These are phyloP conservation scores for Lutjanus campechanus DNA, from an alignment of 2,797 vertebrate genomes.

Conservation along the genomic window DNA sequence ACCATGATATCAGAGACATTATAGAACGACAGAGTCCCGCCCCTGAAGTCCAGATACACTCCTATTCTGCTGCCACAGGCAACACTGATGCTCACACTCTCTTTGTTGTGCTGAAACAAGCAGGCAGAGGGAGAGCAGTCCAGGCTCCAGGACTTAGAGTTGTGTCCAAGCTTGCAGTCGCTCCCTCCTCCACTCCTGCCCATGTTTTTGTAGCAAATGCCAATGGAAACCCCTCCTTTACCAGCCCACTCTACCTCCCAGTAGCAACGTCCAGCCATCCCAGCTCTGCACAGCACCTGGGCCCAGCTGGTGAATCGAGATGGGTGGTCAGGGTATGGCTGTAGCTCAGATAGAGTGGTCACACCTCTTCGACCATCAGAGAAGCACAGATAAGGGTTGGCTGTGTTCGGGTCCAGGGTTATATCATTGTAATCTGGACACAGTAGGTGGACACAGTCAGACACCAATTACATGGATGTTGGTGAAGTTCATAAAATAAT, in stretches of 20 bases:
- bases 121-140: constrained; percentile 69
- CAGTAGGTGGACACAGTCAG: not conserved
- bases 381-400: constrained; percentile 79
- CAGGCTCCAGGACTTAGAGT: constrained; percentile 84
- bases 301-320: constrained; percentile 85
- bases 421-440: constrained; percentile 76
- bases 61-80: constrained; percentile 73
- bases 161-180: constrained; percentile 84
- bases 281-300: constrained; percentile 82
- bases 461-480: not conserved
- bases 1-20: constrained; percentile 73
- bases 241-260: constrained; percentile 87
- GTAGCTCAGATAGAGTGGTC: constrained; percentile 62
- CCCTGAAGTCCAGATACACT: constrained; percentile 81
- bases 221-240: constrained; percentile 74
- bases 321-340: constrained; percentile 73
- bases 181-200: constrained; percentile 69
- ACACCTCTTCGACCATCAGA: constrained; percentile 61
- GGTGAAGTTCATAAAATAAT: not conserved
- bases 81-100: constrained; percentile 47
- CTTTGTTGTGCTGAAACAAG: constrained; percentile 80
- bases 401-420: constrained; percentile 79
- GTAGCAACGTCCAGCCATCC: constrained; percentile 81
- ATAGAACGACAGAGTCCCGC: constrained; percentile 80
- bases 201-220: constrained; percentile 82